These are phyloP conservation scores for Lepilemur ruficaudatus DNA, from an alignment of 2,797 vertebrate genomes.

Conservation along the genomic window DNA sequence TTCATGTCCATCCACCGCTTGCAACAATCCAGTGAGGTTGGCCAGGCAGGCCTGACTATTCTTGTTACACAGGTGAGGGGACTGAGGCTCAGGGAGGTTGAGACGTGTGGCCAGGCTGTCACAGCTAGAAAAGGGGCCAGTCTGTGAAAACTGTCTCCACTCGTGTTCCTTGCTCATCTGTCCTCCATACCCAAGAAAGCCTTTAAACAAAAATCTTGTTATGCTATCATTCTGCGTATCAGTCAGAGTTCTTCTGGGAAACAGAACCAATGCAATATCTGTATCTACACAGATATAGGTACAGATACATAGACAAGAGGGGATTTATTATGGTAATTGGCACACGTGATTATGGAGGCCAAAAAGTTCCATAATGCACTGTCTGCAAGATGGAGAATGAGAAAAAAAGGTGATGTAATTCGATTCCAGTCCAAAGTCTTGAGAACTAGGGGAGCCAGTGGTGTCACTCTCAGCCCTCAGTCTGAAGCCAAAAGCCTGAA, in stretches of 20 bases:
- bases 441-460: not conserved
- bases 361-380: not conserved
- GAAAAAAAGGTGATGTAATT: not conserved
- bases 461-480: not conserved
- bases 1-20: not conserved
- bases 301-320: not conserved
- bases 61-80: not conserved
- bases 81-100: not conserved
- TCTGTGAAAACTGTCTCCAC: not conserved
- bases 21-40: not conserved
- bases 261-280: not conserved
- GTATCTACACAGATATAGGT: too few species aligned
- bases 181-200: not conserved
- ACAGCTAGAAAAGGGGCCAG: not conserved
- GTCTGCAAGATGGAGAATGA: not conserved
- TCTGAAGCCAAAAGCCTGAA: not conserved
- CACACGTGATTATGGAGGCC: not conserved
- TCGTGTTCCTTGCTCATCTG: not conserved
- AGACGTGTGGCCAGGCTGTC: not conserved
- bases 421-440: not conserved
- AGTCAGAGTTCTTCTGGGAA: not conserved
- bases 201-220: not conserved
- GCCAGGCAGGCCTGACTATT: not conserved
- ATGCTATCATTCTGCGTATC: not conserved
- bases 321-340: not conserved